These are phyloP conservation scores for Hyperopisus bebe DNA, from an alignment of 2,113 vertebrate species.

Conservation along the genomic window DNA sequence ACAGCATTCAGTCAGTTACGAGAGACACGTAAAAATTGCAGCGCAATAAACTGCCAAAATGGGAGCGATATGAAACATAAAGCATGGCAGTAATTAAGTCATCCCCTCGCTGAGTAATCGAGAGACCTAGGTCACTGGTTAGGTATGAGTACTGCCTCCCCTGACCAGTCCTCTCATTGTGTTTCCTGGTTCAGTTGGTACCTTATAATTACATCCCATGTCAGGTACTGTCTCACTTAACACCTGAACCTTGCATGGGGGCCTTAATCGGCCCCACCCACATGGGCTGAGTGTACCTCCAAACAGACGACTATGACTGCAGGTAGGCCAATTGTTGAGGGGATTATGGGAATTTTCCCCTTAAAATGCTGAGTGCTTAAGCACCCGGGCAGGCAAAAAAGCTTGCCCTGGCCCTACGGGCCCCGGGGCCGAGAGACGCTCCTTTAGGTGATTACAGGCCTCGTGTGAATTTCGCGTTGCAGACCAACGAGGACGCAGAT, in stretches of 20 bases:
- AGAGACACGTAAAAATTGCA: not conserved
- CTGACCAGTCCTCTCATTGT: not conserved
- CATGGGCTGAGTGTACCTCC: not conserved
- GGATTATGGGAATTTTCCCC: not conserved
- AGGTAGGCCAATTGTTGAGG: not conserved
- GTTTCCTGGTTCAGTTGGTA: not conserved
- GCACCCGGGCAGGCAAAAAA: not conserved
- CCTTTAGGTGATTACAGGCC: not conserved
- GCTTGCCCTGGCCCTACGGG: not conserved
- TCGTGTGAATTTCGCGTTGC: not conserved
- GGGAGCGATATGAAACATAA: not conserved
- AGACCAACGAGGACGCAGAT: not conserved
- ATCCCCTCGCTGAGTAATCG: not conserved
- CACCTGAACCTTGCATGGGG: not conserved
- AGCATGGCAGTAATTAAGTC: not conserved
- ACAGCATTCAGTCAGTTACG: not conserved
- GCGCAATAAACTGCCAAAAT: not conserved
- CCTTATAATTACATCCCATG: not conserved
- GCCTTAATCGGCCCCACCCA: not conserved
- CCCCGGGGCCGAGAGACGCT: not conserved
- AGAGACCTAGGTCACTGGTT: not conserved
- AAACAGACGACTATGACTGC: not conserved
- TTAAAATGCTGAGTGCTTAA: not conserved
- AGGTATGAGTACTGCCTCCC: not conserved
- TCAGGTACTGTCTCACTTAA: not conserved